Base-by-base conservation (phyloP, 2,797 vertebrate genomes). In the Premnoplex brunnescens region DNA sequence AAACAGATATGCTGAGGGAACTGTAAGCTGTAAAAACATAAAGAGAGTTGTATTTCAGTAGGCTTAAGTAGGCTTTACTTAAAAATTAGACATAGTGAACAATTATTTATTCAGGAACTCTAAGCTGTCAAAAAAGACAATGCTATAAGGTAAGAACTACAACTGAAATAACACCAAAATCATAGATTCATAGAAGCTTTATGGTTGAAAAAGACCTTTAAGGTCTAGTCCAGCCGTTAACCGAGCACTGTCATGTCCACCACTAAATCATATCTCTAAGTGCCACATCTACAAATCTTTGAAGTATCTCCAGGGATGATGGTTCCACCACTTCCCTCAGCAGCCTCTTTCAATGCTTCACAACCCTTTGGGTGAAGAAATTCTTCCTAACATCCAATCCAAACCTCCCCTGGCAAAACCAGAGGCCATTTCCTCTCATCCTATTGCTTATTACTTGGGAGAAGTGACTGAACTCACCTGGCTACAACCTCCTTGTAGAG, bases 391-490 rank as follows among this genome's bases (percentile, higher is more conserved):
- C 34, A 56, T 17, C 13, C 51, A 41, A 13, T 22, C 28, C 34
- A 39, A 46, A 39, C 12, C 51, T 77, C 44, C 7, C 30, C 14
- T 71, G n/a, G 10, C 21, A 30, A 10, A 44, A 58, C 24, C 43
- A 51, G 6, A 46, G 54, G 12, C 14, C 12, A 44, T 58, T 71
- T 71, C 14, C 14, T 64, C 14, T 77, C n/a, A 9, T 6, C 12
- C n/a, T 52, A 6, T 39, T 58, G 8, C 14, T 39, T 67, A 22
- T 34, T 39, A 6, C 17, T 14, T 14, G 7, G 14, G 44, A 64
- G 37, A 71, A 16, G 24, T 71, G 66, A 11, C 10, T 0, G 0
- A 27, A 10, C 10, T 14, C 1, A 18, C 28, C n/a, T 9, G 12
- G 30, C 24, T 3, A 4, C 20, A 44, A 1, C 8, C n/a, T 51